Percentiles rank a stretch among this genome's conserved stretches.
Evolutionary conservation across 2,888 invertebrate species (phyloP).

Genomic region (Hydrotaea cyrtoneurina): DNA sequence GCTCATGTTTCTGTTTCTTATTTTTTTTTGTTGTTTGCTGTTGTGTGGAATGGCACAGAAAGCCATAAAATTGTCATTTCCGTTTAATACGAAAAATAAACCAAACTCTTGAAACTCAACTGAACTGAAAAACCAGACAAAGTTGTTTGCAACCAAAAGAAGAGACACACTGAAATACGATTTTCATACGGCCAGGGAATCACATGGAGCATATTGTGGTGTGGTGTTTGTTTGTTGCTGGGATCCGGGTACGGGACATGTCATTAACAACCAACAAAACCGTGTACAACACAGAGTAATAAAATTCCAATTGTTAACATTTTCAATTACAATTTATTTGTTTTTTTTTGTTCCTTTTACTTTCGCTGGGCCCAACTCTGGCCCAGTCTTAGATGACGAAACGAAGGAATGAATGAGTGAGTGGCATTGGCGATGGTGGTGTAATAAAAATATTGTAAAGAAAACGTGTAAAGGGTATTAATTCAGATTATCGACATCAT

Average conservation of each 20-base stretch:
- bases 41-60: conserved; percentile 39
- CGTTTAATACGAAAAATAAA: conserved; percentile 47
- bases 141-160: conserved; percentile 15
- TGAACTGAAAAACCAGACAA: conserved; percentile 1
- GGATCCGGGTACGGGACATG: background rate
- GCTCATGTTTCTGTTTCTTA: background rate
- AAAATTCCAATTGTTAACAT: conserved; percentile 40
- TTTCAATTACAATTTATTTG: conserved; percentile 36
- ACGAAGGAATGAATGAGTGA: background rate
- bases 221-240: no score
- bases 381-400: background rate
- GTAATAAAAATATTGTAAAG: conserved; percentile 19
- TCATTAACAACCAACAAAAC: conserved; percentile 43
- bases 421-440: background rate
- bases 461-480: conserved; percentile 30
- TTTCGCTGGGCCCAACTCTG: background rate
- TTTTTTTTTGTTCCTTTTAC: background rate
- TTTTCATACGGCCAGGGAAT: conserved; percentile 2
- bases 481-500: conserved; percentile 18
- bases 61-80: conserved; percentile 60
- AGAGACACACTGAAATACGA: background rate
- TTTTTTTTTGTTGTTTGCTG: background rate
- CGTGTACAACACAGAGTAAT: conserved; percentile 25
- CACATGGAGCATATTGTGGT: background rate
- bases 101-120: background rate